Conservation (phyloP, 2,888 invertebrate genomes). For the Augiades crinisus region DNA sequence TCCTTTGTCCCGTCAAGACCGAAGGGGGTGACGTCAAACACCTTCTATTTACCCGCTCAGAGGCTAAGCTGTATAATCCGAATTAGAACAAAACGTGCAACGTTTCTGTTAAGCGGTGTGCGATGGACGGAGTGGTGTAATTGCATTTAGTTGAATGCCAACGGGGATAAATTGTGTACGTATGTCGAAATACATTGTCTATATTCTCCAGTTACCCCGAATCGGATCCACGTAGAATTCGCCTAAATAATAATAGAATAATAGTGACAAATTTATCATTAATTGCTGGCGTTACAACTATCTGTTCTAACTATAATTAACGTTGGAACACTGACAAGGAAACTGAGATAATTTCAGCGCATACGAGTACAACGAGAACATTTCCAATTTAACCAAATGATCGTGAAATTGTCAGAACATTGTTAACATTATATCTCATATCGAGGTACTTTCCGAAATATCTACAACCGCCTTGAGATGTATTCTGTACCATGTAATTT, state of each 20-base stretch:
- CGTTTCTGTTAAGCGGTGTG: constrained; percentile 12
- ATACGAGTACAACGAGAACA: not conserved
- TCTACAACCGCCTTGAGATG: too few relatives aligned
- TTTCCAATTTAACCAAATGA: too few relatives aligned
- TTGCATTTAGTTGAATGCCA: constrained; percentile 26
- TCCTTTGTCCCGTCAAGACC: constrained; percentile 73
- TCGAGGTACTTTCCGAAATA: too few relatives aligned
- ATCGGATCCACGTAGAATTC: not conserved
- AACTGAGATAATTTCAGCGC: not conserved
- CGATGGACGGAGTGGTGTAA: constrained; percentile 10
- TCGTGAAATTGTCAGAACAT: too few relatives aligned
- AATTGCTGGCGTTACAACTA: not conserved
- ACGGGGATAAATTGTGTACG: constrained; percentile 16
- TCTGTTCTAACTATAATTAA: not conserved
- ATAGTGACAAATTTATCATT: not conserved
- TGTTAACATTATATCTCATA: too few relatives aligned
- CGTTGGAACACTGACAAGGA: not conserved
- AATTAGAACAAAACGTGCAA: constrained; percentile 53
- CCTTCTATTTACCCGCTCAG: constrained; percentile 65
- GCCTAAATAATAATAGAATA: not conserved
- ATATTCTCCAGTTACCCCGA: constrained; percentile 3
- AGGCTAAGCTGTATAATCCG: constrained; percentile 57
- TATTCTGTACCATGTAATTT: too few relatives aligned
- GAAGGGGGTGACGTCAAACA: constrained; percentile 62
- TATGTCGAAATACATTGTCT: constrained; percentile 8